Conservation (phyloP, 2,888 invertebrate species). For the Scelioninae gen. 1 region DNA sequence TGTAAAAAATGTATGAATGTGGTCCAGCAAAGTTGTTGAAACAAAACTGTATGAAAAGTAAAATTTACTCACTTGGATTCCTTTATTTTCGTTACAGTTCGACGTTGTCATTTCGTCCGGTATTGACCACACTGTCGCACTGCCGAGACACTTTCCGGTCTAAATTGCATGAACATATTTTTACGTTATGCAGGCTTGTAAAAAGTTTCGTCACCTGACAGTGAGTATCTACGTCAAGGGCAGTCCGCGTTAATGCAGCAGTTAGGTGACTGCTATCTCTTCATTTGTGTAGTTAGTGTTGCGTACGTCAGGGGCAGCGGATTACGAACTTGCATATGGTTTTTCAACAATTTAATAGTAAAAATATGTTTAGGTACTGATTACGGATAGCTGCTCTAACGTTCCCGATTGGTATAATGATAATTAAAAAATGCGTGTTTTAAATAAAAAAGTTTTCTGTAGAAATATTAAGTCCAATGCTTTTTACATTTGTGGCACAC, state of each 20-base stretch:
- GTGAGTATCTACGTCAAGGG: conserved; percentile 43
- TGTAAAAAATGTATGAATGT: no score
- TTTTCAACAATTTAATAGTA: no score
- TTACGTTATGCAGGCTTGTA: conserved; percentile 21
- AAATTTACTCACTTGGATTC: conserved; percentile 23
- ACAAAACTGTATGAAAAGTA: conserved; percentile 12
- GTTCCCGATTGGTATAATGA: no score
- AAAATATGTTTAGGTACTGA: no score
- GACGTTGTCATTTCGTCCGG: conserved; percentile 17
- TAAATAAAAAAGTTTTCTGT: no score
- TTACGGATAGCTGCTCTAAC: no score
- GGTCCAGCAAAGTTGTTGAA: no score
- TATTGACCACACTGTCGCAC: conserved; percentile 1
- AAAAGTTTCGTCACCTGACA: conserved; percentile 57
- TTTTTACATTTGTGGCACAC: no score
- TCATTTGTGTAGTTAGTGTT: conserved; percentile 3
- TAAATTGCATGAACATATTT: conserved; percentile 38
- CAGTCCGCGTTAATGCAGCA: conserved; percentile 24
- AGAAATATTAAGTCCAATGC: no score
- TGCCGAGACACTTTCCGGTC: conserved; percentile 24
- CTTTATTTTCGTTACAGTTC: not conserved
- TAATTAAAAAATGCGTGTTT: no score
- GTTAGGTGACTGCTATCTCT: not conserved
- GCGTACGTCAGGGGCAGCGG: not conserved
- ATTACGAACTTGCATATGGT: not conserved